Conservation (phyloP, 37 sponge, comb jelly and placozoan genomes). For the Petrosia ficiformis region DNA sequence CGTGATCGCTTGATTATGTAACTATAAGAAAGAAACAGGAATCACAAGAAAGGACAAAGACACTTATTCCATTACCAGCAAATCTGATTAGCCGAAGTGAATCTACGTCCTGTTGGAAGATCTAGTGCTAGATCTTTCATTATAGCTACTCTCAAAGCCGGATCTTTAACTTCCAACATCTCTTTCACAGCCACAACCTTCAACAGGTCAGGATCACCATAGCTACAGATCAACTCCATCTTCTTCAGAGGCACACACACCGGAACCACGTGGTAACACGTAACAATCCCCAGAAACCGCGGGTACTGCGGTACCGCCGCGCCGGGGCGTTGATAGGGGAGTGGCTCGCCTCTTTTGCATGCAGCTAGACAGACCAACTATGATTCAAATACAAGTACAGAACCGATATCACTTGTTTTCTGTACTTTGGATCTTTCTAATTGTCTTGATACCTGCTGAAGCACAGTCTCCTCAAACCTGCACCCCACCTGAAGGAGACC, state of each 20-base stretch:
- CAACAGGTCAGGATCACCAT: slow-evolving; percentile 45
- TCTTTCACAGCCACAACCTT: slow-evolving; percentile 25
- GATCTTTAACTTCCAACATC: neutral
- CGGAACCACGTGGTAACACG: too few relatives aligned
- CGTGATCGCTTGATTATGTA: slow-evolving; percentile 17
- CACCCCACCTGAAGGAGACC: neutral
- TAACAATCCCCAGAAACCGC: too few relatives aligned
- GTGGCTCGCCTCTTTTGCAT: too few relatives aligned
- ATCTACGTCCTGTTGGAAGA: slow-evolving; percentile 7
- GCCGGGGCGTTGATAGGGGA: too few relatives aligned
- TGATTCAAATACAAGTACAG: too few relatives aligned
- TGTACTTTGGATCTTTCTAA: too few relatives aligned
- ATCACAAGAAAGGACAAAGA: neutral
- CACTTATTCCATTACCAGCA: slow-evolving; percentile 32
- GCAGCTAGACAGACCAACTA: too few relatives aligned
- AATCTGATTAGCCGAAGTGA: slow-evolving; percentile 62
- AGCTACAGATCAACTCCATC: neutral
- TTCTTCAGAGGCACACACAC: too few relatives aligned
- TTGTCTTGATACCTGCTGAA: too few relatives aligned
- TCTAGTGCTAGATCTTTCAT: neutral
- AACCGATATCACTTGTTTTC: too few relatives aligned
- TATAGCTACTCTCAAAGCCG: neutral
- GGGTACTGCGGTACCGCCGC: too few relatives aligned
- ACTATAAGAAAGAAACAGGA: neutral
- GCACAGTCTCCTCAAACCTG: neutral